A percentile compares a stretch with the other conserved stretches of the same genome.
phyloP scores from a whole-genome alignment of 2,113 vertebrate species.

The Varanus komodoensis region DNA sequence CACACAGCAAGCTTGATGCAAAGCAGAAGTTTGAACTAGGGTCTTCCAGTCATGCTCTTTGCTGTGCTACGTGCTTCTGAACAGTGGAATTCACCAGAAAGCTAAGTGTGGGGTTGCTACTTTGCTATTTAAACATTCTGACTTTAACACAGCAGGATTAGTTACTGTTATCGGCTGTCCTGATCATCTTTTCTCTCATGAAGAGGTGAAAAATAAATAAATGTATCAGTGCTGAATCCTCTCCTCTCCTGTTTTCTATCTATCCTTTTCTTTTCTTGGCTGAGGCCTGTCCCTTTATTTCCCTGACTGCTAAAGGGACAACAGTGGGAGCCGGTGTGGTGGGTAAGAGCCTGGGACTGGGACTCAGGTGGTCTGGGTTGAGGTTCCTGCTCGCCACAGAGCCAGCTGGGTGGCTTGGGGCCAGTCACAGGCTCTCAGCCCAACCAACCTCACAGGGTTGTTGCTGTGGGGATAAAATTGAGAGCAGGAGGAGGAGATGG shows the following conservation, averaged over 20 bases:
- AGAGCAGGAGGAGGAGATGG: no score
- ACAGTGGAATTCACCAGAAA: neutral
- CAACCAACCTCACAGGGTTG: no score
- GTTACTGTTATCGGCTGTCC: neutral
- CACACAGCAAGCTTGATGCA: neutral
- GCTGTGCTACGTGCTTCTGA: neutral
- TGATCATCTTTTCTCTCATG: no score
- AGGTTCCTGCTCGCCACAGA: no score
- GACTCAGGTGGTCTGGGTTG: no score
- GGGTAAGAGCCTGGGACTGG: no score
- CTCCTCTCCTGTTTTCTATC: neutral
- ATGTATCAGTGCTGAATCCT: neutral
- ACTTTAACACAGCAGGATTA: neutral
- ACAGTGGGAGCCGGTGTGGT: no score
- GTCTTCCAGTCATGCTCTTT: neutral
- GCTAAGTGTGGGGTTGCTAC: neutral
- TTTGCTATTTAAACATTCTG: neutral
- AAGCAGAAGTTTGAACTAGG: neutral
- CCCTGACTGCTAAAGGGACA: neutral
- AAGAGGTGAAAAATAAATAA: no score
- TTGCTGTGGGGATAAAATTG: no score
- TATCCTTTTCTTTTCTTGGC: neutral
- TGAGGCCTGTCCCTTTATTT: neutral
- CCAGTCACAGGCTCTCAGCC: no score
- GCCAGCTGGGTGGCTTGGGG: no score